phyloP scores from a whole-genome alignment of 2,888 invertebrate genomes.

The Ctenicera cuprea region DNA sequence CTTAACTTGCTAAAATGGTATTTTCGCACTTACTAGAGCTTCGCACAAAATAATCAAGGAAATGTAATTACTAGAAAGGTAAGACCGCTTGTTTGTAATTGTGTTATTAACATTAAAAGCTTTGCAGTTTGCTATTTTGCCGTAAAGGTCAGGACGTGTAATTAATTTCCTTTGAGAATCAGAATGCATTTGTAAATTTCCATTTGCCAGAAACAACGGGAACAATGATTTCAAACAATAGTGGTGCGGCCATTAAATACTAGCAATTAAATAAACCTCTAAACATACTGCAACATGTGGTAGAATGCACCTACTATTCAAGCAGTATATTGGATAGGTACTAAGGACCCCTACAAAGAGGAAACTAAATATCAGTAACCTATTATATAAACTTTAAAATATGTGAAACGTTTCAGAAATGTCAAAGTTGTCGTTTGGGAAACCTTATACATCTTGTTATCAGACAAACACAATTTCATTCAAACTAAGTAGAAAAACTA shows the following conservation, averaged over 20 bases:
- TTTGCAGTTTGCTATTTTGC: constrained; percentile 9
- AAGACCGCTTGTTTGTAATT: constrained; percentile 27
- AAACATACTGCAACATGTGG: not conserved
- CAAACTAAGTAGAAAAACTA: no score
- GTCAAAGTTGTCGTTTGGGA: no score
- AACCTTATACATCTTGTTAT: no score
- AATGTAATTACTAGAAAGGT: constrained; percentile 22
- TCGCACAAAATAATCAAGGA: constrained; percentile 2
- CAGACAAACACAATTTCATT: no score
- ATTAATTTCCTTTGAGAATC: constrained; percentile 41
- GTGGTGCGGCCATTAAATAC: constrained; percentile 16
- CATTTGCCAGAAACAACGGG: constrained; percentile 24
- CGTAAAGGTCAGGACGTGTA: constrained; percentile 34
- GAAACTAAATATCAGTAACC: no score
- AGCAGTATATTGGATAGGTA: not conserved
- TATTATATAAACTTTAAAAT: no score
- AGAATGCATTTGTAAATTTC: constrained; percentile 37
- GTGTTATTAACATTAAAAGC: constrained; percentile 24
- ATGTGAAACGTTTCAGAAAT: no score
- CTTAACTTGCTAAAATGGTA: constrained; percentile 1
- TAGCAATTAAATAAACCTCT: constrained; percentile 13
- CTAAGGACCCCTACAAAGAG: no score
- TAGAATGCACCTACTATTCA: not conserved
- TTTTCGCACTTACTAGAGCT: not conserved
- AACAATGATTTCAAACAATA: constrained; percentile 25